Percentiles rank a stretch among this genome's conserved stretches.
phyloP scores from a whole-genome alignment of 92 coral and sea anemone species.

The Metridium senile region DNA sequence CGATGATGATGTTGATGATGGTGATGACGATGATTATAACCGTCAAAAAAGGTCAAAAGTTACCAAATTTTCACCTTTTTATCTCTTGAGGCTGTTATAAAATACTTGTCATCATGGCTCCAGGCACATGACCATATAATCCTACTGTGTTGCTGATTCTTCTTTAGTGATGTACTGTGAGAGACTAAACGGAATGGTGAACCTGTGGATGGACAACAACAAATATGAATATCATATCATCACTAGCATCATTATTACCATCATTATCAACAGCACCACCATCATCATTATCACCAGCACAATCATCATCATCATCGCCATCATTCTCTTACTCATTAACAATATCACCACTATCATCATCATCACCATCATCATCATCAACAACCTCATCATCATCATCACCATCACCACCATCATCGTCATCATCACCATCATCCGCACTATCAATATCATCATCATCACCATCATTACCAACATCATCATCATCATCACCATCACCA shows the following conservation, averaged over 20 bases:
- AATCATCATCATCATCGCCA: not conserved
- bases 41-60: no score
- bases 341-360: not conserved
- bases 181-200: conserved; percentile 55
- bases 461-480: not conserved
- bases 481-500: not conserved
- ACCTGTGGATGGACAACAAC: conserved; percentile 42
- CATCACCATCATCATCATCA: not conserved
- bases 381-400: not conserved
- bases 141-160: conserved; percentile 72
- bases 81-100: conserved; percentile 93
- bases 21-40: no score
- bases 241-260: not conserved
- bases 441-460: not conserved
- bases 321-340: not conserved
- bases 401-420: not conserved
- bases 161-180: conserved; percentile 65
- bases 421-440: not conserved
- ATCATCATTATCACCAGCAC: not conserved
- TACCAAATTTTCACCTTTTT: no score
- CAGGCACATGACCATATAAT: conserved; percentile 98
- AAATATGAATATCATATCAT: not conserved
- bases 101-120: conserved; percentile 76
- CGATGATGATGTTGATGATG: no score
- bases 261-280: not conserved